These are phyloP conservation scores for Ginglymostoma cirratum DNA, from an alignment of 2,113 vertebrate species.

Conservation along the genomic window DNA sequence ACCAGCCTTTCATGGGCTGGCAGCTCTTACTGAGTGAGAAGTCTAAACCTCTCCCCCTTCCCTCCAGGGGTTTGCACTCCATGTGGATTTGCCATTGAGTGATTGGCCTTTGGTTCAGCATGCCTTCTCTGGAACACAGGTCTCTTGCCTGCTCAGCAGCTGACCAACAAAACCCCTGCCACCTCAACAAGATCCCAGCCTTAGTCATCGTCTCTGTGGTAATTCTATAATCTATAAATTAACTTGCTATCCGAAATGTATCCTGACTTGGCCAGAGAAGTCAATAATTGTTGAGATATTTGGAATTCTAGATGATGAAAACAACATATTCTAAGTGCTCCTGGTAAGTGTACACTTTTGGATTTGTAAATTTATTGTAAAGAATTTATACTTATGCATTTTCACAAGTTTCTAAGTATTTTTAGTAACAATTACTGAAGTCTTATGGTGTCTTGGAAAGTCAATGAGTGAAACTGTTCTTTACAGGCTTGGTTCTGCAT, in stretches of 20 bases:
- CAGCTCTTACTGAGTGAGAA: too few species aligned
- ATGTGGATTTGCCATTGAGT: too few species aligned
- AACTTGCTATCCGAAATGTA: neutral
- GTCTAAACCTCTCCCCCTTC: too few species aligned
- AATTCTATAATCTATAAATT: neutral
- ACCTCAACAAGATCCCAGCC: too few species aligned
- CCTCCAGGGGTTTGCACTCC: too few species aligned
- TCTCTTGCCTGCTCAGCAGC: too few species aligned
- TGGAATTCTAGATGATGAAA: neutral
- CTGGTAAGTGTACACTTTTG: neutral
- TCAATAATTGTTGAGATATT: neutral
- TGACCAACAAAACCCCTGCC: too few species aligned
- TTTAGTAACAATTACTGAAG: neutral
- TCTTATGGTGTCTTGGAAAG: neutral
- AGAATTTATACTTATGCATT: neutral
- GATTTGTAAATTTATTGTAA: neutral
- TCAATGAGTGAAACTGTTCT: neutral
- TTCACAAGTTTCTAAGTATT: neutral
- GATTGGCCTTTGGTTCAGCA: too few species aligned
- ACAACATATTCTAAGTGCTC: neutral
- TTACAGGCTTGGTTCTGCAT: neutral
- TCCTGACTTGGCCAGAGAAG: neutral
- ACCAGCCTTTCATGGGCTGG: too few species aligned
- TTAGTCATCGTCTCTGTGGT: too few species aligned
- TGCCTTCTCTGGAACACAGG: too few species aligned